Evolutionary conservation across 1,140 invertebrate species (phyloP), one percentile per base, ranked within the genome.

Genomic region (Pogonus chalceus): DNA sequence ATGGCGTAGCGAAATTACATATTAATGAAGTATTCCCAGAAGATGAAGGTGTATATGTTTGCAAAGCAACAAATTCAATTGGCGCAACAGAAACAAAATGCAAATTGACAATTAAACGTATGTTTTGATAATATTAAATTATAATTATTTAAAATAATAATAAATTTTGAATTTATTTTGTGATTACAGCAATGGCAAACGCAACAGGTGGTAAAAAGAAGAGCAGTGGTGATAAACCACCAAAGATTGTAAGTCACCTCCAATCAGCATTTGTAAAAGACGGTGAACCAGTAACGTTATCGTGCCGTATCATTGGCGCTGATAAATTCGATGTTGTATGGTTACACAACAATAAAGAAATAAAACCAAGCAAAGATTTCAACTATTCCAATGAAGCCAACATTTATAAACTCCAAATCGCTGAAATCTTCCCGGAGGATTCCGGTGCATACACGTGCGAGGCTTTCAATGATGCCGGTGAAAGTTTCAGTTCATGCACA

Each of bases 271-370:
- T 81, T 56, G 89, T 94, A 1, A 87, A 81, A 47, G 92, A 95
- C 67, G 92, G 92, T 14, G 89, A 93, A 54, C 76, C 86, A 1
- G 84, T 95, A 14, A 85, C 83, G 23, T 72, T 96, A 31, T 83
- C 84, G 31, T 94, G 90, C 72, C 81, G 85, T 62, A 90, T 96
- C 60, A 86, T 87, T 62, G 90, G 89, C 7, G 84, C 90, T 2
- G 80, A 88, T 58, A 87, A 91, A 59, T 93, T 94, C 68, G 92
- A 95, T 66, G 90, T 96, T 1, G 79, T 92, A 46, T 98, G 94
- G 95, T 76, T 96, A 39, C 92, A 96, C 71, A 94, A 96, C 67
- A 93, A 95, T 70, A 95, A 95, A 69, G 91, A 96, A 70, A 95
- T 98, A 61, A 95, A 93, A 71, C 88, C 92, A 0, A 92, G 88